A percentile compares a stretch with the other conserved stretches of the same genome.
Evolutionary conservation across 2,888 invertebrate species (phyloP).

Genomic region (Oscheius sp.): DNA sequence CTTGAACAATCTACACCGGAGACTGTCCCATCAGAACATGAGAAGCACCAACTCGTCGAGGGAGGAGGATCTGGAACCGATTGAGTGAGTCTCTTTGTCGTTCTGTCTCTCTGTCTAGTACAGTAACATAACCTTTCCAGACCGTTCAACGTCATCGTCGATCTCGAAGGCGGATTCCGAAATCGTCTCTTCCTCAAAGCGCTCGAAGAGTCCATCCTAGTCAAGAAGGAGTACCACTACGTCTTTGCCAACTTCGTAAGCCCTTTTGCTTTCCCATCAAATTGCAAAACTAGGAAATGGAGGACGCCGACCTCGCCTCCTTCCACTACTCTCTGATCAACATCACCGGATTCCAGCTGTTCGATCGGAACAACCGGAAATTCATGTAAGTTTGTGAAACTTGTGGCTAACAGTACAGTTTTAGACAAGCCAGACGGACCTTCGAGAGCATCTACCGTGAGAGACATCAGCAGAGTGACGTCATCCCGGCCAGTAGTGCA

Average conservation of each 20-base stretch:
- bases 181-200: conserved; percentile 54
- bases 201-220: conserved; percentile 58
- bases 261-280: not conserved
- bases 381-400: conserved; percentile 45
- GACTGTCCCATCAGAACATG: conserved; percentile 44
- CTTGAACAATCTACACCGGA: conserved; percentile 54
- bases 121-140: conserved; percentile 39
- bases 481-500: conserved; percentile 49
- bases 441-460: conserved; percentile 54
- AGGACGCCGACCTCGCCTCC: conserved; percentile 52
- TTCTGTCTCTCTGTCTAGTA: not conserved
- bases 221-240: conserved; percentile 61
- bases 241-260: conserved; percentile 63
- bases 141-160: conserved; percentile 58
- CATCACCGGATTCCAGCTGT: conserved; percentile 59
- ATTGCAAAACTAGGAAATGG: conserved; percentile 48
- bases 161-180: conserved; percentile 57
- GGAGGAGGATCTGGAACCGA: conserved; percentile 42
- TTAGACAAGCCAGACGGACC: conserved; percentile 46
- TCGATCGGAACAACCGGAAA: conserved; percentile 50
- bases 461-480: conserved; percentile 38
- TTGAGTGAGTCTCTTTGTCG: conserved; percentile 9
- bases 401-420: conserved; percentile 14
- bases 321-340: conserved; percentile 62
- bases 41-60: conserved; percentile 45